Base-by-base conservation (phyloP, 2,888 invertebrate genomes). In the Sclerodermus sp. region DNA sequence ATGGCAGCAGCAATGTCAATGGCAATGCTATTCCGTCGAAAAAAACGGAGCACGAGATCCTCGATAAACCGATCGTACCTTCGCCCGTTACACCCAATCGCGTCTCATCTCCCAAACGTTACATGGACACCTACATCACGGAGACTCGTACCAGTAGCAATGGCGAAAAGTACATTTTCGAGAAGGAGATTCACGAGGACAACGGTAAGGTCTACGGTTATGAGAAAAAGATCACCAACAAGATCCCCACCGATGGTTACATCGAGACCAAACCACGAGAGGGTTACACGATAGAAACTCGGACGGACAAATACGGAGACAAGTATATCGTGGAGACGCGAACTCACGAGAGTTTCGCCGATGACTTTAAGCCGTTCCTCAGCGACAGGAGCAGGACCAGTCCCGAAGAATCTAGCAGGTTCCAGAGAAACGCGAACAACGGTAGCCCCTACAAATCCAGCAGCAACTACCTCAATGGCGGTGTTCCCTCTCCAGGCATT, bases 201-300 rank as follows among this genome's bases (percentile, higher is more conserved):
- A 75, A 73, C 42, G 77, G 76, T n/a, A 76, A 72, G 39, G 71
- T 77, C 10, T 76, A 77, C 50, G 76, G 74, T 0, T 76, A 74
- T 54, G 78, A 78, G 53, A 78, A 79, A 42, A 77, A 74, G 51
- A 70, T 71, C 23, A 80, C 63, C 79, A 85, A 72, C 79, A 82
- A 60, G 80, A 83, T 77, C 77, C 81, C 53, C 71, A 79, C 55
- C 71, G 83, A 66, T 76, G 80, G 73, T 75, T 82, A 68, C 80
- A 80, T 70, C 72, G 68, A 73, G 1, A 32, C 62, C 2, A 69
- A 70, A 30, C 70, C 71, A 0, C 63, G 63, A 4, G 70, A 73
- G 2, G 74, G 73, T 0, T 77, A 75, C 47, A 73, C 66, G 3
- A 60, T 77, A 2, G 76, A 77, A 44, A 75, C 74, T 2, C 64